phyloP scores from a whole-genome alignment of 1,140 invertebrate species.

The Armadillidium nasatum region DNA sequence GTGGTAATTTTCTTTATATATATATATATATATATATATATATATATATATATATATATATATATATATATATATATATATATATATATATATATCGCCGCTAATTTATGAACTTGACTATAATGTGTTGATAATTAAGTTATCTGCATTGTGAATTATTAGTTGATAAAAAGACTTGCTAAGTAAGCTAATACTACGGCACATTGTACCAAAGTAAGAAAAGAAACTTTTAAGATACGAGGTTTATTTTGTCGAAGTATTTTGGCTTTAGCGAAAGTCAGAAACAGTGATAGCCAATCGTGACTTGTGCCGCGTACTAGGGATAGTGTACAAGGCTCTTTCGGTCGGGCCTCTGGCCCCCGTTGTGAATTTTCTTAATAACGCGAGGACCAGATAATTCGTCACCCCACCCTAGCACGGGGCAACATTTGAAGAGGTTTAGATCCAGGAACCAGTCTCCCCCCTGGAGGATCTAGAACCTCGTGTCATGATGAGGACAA shows the following conservation, averaged over 20 bases:
- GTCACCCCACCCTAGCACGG: neutral
- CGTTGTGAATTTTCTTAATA: too few relatives aligned
- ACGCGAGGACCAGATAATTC: too few relatives aligned
- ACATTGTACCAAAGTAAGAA: neutral
- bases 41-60: too few relatives aligned
- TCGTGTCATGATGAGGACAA: neutral
- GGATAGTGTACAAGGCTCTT: neutral
- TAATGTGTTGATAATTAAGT: neutral
- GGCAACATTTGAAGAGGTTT: neutral
- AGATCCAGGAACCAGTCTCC: slow-evolving; percentile 2
- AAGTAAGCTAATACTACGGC: neutral
- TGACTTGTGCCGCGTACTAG: neutral
- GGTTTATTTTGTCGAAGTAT: neutral
- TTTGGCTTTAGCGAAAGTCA: neutral
- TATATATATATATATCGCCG: neutral
- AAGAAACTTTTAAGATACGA: too few relatives aligned
- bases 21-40: too few relatives aligned
- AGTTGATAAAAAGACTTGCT: slow-evolving; percentile 1
- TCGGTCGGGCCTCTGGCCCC: neutral
- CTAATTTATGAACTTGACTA: slow-evolving; percentile 3
- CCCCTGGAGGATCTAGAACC: neutral
- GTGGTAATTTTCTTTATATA: too few relatives aligned
- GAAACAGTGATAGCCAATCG: neutral
- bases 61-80: too few relatives aligned
- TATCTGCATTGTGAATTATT: neutral